A percentile compares a stretch with the other conserved stretches of the same genome.
Evolutionary conservation across 2,888 invertebrate genomes (phyloP).

Genomic region (Drosophila nigritarsus): DNA sequence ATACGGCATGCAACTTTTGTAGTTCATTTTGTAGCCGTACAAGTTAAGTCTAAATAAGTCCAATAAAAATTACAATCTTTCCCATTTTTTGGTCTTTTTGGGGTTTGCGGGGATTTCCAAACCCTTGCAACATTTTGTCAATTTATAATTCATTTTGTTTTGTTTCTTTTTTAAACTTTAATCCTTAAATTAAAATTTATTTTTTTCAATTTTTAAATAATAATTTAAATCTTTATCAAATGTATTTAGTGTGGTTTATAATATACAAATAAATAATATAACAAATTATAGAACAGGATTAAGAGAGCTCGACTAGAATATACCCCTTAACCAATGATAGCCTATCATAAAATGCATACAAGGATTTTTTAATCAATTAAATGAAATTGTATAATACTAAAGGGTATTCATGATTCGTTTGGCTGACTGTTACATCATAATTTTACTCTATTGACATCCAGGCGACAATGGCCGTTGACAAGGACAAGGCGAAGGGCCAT

Average conservation of each 20-base stretch:
- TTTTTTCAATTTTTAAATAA: background rate
- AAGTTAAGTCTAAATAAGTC: background rate
- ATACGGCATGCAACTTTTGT: background rate
- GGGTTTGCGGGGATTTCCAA: background rate
- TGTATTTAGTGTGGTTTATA: background rate
- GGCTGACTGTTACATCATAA: background rate
- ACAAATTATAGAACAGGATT: background rate
- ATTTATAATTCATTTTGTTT: background rate
- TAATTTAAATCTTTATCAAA: background rate
- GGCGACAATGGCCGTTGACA: conserved; percentile 54
- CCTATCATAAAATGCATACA: background rate
- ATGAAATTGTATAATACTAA: too few relatives aligned
- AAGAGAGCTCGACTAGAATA: background rate
- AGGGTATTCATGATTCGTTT: conserved; percentile 14
- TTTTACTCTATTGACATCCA: conserved; percentile 28
- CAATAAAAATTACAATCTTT: background rate
- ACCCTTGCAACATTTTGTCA: too few relatives aligned
- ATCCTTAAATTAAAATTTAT: background rate
- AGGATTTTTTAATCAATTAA: background rate
- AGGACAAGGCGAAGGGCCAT: conserved; percentile 51
- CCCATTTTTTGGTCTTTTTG: background rate
- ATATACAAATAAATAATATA: background rate
- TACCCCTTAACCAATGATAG: background rate
- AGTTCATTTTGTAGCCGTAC: background rate
- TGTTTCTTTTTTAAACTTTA: too few relatives aligned